Conservation (phyloP, 2,113 vertebrate species). For the Stomatorhinus ivindoensis region DNA sequence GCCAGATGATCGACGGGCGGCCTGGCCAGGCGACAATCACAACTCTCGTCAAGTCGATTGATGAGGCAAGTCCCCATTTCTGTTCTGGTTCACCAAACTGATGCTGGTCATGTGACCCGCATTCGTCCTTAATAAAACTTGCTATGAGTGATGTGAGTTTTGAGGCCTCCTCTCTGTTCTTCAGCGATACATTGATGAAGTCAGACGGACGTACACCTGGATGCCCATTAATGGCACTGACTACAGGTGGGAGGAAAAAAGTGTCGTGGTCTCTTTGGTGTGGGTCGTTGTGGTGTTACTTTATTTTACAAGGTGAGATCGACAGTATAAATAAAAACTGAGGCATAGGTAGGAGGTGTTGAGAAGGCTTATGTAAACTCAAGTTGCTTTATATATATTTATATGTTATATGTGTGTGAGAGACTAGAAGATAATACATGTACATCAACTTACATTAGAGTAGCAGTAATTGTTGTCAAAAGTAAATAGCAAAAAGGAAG, state of each 20-base stretch:
- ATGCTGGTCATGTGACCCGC: not conserved
- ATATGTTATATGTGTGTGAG: not conserved
- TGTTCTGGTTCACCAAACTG: not conserved
- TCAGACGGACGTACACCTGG: conserved; percentile 84
- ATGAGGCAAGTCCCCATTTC: conserved; percentile 66
- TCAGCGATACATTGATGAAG: conserved; percentile 91
- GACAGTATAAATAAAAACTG: not conserved
- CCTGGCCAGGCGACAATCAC: conserved; percentile 77
- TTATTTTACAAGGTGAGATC: not conserved
- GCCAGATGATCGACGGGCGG: conserved; percentile 90
- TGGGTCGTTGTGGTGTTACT: not conserved
- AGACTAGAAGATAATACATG: not conserved
- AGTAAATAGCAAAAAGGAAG: not conserved
- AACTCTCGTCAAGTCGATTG: conserved; percentile 84
- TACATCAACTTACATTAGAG: not conserved
- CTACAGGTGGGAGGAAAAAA: conserved; percentile 72
- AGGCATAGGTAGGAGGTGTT: not conserved
- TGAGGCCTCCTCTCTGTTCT: conserved; percentile 11
- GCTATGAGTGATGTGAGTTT: not conserved
- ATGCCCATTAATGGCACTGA: conserved; percentile 91
- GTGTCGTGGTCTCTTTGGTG: not conserved
- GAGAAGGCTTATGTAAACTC: not conserved
- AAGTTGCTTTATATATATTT: not conserved
- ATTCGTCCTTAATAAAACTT: not conserved
- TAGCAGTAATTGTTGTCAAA: not conserved